Base-by-base conservation (phyloP, 2,888 invertebrate species). In the Noctua janthe region DNA sequence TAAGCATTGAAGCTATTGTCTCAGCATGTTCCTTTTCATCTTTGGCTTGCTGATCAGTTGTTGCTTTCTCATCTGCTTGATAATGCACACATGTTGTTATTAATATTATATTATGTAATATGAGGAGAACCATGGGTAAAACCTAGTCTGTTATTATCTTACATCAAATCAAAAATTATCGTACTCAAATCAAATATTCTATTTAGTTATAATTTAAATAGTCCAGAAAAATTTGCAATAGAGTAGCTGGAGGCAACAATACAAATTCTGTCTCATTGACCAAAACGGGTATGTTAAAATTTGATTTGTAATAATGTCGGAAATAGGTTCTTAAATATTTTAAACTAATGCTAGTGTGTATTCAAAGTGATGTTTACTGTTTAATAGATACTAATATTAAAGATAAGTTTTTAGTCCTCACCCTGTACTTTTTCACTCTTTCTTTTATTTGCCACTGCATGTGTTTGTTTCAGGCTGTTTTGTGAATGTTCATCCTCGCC, bases 1-100 rank as follows among this genome's bases (percentile, higher is more conserved):
- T 93, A 83, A 96, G 85, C 91, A 96, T 93, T 11, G 92, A 88
- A 17, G 93, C 93, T 85, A 95, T 91, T 78, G 91, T 93, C 86
- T 95, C 95, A 29, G 95, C 94, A 73, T 94, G 94, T 82, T 95
- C 94, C 80, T 94, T 94, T 84, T 96, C 96, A 75, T 95, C 96
- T 88, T 93, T 95, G 47, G 93, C 91, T 84, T 93, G 92, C 84
- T 93, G 93, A 69, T 95, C 95, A 74, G 86, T 85, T 81, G 87
- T 72, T 76, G 86, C 71, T 91, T 94, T 95, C 64, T 93, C 94
- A 90, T 94, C 94, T 94, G 77, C 35, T 82, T 82, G 69, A 17
- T 56, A 64, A 20, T 43, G 13, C 39, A 59, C 17, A 35, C 4
- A 56, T 66, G 17, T 66, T 20, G 5, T 20, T 39, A 10, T 20